Percentiles rank a stretch among this genome's conserved stretches.
These are phyloP conservation scores for Drosophila subquinaria DNA, from an alignment of 2,888 invertebrate species.

Conservation along the genomic window DNA sequence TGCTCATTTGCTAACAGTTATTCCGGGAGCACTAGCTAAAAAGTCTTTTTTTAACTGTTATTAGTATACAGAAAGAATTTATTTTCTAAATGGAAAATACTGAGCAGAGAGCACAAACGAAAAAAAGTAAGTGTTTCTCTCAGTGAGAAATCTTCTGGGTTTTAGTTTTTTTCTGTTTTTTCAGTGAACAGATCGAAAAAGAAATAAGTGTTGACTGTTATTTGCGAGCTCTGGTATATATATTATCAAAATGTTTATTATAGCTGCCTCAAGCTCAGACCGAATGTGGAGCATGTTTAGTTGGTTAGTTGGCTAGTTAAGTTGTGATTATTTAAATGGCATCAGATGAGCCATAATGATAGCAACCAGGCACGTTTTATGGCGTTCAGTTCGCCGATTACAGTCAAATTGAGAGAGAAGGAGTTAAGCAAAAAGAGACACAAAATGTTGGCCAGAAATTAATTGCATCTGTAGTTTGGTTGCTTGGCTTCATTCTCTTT, in stretches of 20 bases:
- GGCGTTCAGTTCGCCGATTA: conserved; percentile 32
- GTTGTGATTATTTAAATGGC: conserved; percentile 73
- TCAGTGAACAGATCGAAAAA: too few relatives aligned
- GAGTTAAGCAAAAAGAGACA: conserved; percentile 4
- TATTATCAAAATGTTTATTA: conserved; percentile 18
- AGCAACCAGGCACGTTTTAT: conserved; percentile 64
- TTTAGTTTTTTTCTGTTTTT: too few relatives aligned
- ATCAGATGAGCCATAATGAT: conserved; percentile 65
- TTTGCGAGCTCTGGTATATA: too few relatives aligned
- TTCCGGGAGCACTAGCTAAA: too few relatives aligned
- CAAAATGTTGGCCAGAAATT: conserved; percentile 55
- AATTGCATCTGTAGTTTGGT: conserved; percentile 73
- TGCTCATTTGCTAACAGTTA: too few relatives aligned
- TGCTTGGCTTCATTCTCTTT: conserved; percentile 37
- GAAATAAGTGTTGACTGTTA: too few relatives aligned
- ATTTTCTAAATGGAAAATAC: too few relatives aligned
- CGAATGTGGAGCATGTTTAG: conserved; percentile 2
- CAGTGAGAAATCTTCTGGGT: too few relatives aligned
- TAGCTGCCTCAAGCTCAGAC: conserved; percentile 5
- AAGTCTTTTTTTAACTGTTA: too few relatives aligned
- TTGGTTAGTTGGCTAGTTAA: conserved; percentile 44
- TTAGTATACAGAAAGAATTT: too few relatives aligned
- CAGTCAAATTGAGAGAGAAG: conserved; percentile 1
- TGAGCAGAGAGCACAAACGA: too few relatives aligned
- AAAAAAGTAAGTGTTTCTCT: too few relatives aligned